Conservation (phyloP, 2,888 invertebrate species). For the Pterostichus madidus region DNA sequence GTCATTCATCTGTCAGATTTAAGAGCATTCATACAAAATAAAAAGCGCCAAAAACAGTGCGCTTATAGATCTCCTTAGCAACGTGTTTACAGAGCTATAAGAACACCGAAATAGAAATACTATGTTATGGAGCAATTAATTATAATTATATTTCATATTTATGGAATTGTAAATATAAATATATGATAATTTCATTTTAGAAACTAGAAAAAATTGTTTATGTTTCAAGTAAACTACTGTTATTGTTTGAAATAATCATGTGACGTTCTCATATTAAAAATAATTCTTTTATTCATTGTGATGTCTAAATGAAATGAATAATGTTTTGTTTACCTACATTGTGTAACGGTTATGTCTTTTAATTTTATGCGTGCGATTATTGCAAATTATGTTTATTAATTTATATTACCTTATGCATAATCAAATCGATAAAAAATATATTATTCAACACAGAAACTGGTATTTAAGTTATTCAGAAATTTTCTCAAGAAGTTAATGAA, state of each 20-base stretch:
- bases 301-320: conserved; percentile 18
- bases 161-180: neutral
- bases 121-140: neutral
- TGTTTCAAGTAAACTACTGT: conserved; percentile 1
- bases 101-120: no score
- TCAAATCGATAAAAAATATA: neutral
- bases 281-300: conserved; percentile 30
- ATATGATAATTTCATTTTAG: neutral
- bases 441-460: no score
- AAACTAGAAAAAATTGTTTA: neutral
- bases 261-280: conserved; percentile 19
- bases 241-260: conserved; percentile 3
- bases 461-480: conserved; percentile 8
- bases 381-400: neutral
- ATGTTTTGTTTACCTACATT: conserved; percentile 43
- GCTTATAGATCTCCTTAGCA: no score
- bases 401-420: neutral
- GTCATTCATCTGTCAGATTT: no score
- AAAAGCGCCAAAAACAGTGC: no score
- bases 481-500: conserved; percentile 15
- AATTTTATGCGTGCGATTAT: neutral
- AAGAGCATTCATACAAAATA: no score
- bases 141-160: neutral
- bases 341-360: conserved; percentile 25
- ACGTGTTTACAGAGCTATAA: no score